These are phyloP conservation scores for Gonatopus flavifemur DNA, from an alignment of 1,140 invertebrate genomes.

Conservation along the genomic window DNA sequence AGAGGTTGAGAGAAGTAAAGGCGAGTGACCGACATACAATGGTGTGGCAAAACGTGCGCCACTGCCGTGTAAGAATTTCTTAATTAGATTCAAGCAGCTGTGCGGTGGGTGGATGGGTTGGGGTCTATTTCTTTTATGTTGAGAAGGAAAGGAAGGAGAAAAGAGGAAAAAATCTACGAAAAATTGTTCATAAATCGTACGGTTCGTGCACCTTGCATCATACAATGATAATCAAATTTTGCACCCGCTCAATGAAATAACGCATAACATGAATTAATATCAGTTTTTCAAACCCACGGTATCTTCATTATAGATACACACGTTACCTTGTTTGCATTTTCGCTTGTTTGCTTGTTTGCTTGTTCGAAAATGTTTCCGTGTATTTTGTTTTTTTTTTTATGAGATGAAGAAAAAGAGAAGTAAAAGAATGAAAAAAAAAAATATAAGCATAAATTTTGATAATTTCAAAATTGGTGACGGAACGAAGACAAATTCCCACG, in stretches of 20 bases:
- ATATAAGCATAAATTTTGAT: constrained; percentile 52
- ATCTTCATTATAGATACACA: no score
- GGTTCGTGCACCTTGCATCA: no score
- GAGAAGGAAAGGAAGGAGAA: neutral
- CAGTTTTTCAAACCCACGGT: no score
- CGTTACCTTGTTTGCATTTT: no score
- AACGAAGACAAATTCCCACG: constrained; percentile 54
- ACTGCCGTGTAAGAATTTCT: constrained; percentile 43
- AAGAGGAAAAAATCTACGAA: constrained; percentile 18
- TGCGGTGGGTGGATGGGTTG: no score
- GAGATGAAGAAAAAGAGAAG: neutral
- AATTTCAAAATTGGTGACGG: constrained; percentile 53
- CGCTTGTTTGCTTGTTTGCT: no score
- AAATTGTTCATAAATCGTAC: neutral
- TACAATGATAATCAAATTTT: no score
- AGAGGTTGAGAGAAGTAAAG: neutral
- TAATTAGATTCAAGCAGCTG: constrained; percentile 42
- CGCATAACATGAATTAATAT: no score
- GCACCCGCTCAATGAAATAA: no score
- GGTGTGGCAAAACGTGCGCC: constrained; percentile 16
- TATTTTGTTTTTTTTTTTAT: constrained; percentile 26
- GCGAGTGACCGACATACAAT: no score
- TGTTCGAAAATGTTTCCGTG: no score
- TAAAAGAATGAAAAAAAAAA: constrained; percentile 16
- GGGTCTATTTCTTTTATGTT: constrained; percentile 25